Evolutionary conservation across 2,113 vertebrate species (phyloP).

Genomic region (Fulmarus glacialis): DNA sequence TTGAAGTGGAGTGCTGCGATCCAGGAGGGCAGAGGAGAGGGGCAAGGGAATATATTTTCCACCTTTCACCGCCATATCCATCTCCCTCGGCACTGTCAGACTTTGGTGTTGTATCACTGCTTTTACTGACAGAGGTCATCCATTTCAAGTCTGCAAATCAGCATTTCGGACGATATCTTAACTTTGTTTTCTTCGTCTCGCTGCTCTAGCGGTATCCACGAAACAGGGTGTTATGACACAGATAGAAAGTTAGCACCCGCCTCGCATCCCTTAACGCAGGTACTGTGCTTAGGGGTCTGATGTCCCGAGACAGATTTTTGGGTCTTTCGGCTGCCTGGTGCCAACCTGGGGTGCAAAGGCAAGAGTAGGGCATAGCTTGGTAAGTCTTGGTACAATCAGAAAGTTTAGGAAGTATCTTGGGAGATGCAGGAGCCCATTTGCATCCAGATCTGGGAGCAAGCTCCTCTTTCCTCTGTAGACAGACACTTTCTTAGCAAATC

Average conservation of each 20-base stretch:
- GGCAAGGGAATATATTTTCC: neutral
- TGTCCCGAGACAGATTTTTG: rapidly evolving
- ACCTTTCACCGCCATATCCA: neutral
- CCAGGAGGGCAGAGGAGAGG: neutral
- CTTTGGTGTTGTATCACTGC: neutral
- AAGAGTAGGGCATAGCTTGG: neutral
- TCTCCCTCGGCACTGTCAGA: neutral
- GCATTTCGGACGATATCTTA: neutral
- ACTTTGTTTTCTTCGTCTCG: neutral
- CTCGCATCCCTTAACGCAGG: neutral
- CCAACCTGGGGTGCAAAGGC: neutral
- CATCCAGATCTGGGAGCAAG: neutral
- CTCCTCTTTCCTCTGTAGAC: neutral
- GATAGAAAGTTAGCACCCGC: neutral
- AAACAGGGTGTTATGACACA: neutral
- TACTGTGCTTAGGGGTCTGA: neutral
- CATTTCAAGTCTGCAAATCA: neutral
- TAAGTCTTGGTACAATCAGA: neutral
- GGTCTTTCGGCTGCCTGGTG: neutral
- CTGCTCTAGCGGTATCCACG: rapidly evolving
- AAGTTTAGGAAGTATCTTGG: neutral
- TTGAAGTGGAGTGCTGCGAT: neutral
- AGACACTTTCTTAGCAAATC: neutral
- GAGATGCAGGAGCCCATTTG: neutral
- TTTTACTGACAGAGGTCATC: neutral